Base-by-base conservation (phyloP, 1,140 invertebrate genomes). In the Leptinotarsa undecemlineata region DNA sequence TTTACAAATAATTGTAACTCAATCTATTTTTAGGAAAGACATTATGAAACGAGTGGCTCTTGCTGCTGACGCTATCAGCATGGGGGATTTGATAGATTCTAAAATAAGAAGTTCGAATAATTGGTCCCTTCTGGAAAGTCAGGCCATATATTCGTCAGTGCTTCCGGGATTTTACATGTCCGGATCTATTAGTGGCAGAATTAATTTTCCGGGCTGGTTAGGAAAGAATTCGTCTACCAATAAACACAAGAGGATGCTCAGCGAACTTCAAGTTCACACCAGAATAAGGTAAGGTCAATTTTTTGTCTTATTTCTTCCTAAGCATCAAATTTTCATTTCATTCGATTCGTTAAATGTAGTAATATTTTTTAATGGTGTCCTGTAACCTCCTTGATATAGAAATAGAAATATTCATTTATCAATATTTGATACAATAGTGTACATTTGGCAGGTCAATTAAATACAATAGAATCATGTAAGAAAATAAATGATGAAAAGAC, bases 161-260 rank as follows among this genome's bases (percentile, higher is more conserved):
- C 87, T 99, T 63, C 98, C 98, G 1, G 95, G 97, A 0, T 90
- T 93, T 79, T 86, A 91, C 47, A 90, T 99, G 90, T 89, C 91
- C 51, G 97, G 98, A 2, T 87, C 92, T 81, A 76, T 84, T 68
- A 85, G 97, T 21, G 86, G 86, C 3, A 89, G 89, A 0, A 93
- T 98, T 13, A 90, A 94, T 80, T 99, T 99, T 86, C 98, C 98
- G 4, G 85, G 89, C 20, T 99, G 97, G 97, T 90, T 99, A 47
- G 98, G 98, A 0, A 96, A 97, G 85, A 96, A 98, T 88, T 99
- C 97, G 0, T 92, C 89, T 69, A 88, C 89, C 68, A 91, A 86
- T 77, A 98, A 98, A 87, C 90, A 94, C 81, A 89, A 93, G 57
- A 86, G 97, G 42, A 86, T 98, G n/a, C 85, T 92, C 17, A 92